Evolutionary conservation across 2,113 vertebrate species (phyloP).

Genomic region (Myxocyprinus asiaticus): DNA sequence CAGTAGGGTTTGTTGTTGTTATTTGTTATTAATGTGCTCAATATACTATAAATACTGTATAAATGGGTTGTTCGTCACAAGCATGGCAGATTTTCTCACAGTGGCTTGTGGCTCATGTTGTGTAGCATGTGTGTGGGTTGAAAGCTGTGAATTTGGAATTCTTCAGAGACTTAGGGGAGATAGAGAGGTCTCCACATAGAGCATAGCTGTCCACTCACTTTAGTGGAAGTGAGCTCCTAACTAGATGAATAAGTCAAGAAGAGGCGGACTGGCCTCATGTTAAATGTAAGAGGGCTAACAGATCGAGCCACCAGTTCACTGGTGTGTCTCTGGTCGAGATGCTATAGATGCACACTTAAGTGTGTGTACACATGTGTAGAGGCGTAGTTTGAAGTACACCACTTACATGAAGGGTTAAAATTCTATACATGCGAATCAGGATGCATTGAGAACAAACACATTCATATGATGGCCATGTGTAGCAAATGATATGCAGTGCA

Average conservation of each 20-base stretch:
- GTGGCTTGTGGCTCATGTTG: constrained; percentile 10
- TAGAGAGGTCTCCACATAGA: constrained; percentile 27
- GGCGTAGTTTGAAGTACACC: neutral
- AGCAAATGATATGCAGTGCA: neutral
- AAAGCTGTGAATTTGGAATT: constrained; percentile 38
- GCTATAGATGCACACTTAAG: neutral
- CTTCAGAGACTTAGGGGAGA: constrained; percentile 62
- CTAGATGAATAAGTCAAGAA: constrained; percentile 73
- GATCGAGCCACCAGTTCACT: constrained; percentile 82
- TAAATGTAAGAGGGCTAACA: constrained; percentile 90
- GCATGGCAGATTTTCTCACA: neutral
- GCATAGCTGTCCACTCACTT: constrained; percentile 70
- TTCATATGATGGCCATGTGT: too few species aligned
- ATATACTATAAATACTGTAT: neutral
- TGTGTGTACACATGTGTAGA: neutral
- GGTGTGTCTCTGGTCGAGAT: constrained; percentile 74
- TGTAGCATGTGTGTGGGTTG: constrained; percentile 30
- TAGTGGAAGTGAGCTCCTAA: constrained; percentile 60
- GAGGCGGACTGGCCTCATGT: constrained; percentile 78
- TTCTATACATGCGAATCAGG: neutral
- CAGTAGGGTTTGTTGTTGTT: too few species aligned
- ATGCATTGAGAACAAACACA: too few species aligned
- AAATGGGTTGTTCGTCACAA: neutral
- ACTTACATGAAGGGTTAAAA: neutral
- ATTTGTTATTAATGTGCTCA: too few species aligned